These are phyloP conservation scores for Oscarella lobularis DNA, from an alignment of 37 sponge, comb jelly and placozoan genomes.

Conservation along the genomic window DNA sequence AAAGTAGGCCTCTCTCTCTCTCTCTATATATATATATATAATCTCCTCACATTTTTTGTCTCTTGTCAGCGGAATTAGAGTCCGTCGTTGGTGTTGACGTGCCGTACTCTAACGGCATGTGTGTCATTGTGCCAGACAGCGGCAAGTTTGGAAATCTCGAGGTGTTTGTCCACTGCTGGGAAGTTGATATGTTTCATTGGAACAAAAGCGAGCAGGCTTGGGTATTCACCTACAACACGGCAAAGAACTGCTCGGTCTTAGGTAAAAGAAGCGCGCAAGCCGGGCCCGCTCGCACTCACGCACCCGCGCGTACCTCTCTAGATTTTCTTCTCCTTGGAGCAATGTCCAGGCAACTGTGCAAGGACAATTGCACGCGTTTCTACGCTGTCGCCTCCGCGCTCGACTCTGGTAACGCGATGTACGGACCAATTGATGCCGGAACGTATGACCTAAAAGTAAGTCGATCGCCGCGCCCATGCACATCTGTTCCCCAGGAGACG, in stretches of 20 bases:
- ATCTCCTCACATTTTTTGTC: no score
- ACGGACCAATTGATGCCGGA: neutral
- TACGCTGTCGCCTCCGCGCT: neutral
- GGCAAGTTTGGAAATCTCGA: neutral
- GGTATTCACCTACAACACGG: neutral
- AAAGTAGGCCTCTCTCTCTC: neutral
- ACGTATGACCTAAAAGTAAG: neutral
- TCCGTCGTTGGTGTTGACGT: neutral
- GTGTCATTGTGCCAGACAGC: neutral
- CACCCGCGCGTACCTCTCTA: neutral
- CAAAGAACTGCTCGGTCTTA: neutral
- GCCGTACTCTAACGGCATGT: neutral
- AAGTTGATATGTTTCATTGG: neutral
- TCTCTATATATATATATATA: no score
- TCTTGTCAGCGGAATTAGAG: neutral
- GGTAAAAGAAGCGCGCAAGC: no score
- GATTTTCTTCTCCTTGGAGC: neutral
- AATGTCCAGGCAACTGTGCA: neutral
- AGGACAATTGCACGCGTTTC: neutral
- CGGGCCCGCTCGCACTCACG: no score
- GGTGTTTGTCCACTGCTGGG: neutral
- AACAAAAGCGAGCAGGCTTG: neutral
- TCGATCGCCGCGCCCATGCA: no score
- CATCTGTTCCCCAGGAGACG: no score
- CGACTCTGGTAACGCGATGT: neutral